Percentiles rank a stretch among this genome's conserved stretches.
phyloP scores from a whole-genome alignment of 2,113 vertebrate genomes.

The Chionis minor region DNA sequence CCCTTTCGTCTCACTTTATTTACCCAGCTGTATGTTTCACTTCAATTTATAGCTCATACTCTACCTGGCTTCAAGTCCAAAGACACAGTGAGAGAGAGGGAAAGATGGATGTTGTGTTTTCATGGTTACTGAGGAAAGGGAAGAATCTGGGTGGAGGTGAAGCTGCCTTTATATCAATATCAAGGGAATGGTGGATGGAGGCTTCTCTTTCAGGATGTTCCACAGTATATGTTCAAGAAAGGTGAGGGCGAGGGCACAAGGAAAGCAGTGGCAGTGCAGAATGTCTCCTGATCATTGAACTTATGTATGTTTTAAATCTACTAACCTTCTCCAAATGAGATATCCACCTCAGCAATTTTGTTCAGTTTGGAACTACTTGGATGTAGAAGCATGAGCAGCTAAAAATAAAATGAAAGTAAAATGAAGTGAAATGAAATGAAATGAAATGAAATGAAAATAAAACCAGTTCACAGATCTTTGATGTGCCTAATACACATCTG shows the following conservation, averaged over 20 bases:
- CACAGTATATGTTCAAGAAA: background rate
- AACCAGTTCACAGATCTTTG: background rate
- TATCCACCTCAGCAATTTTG: background rate
- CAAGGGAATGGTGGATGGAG: constrained; percentile 30
- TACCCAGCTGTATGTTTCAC: constrained; percentile 75
- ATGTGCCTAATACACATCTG: background rate
- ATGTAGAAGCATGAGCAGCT: background rate
- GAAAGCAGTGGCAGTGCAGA: background rate
- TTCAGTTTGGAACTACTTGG: background rate
- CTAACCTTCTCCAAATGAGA: background rate
- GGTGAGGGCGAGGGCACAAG: constrained; percentile 25
- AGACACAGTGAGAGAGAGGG: constrained; percentile 46
- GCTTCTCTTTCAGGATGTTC: constrained; percentile 45
- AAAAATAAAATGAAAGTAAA: background rate
- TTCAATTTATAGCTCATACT: constrained; percentile 74
- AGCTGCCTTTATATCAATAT: constrained; percentile 50
- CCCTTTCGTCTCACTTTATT: constrained; percentile 57
- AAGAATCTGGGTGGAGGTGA: constrained; percentile 66
- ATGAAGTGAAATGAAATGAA: background rate
- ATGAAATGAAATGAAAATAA: background rate
- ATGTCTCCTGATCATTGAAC: background rate
- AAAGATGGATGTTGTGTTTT: constrained; percentile 65
- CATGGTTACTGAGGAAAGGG: constrained; percentile 56
- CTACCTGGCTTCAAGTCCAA: constrained; percentile 72
- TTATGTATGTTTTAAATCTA: background rate